Evolutionary conservation across 2,888 invertebrate species (phyloP), one percentile per base, ranked within the genome.

Genomic region (Parnassius smintheus): DNA sequence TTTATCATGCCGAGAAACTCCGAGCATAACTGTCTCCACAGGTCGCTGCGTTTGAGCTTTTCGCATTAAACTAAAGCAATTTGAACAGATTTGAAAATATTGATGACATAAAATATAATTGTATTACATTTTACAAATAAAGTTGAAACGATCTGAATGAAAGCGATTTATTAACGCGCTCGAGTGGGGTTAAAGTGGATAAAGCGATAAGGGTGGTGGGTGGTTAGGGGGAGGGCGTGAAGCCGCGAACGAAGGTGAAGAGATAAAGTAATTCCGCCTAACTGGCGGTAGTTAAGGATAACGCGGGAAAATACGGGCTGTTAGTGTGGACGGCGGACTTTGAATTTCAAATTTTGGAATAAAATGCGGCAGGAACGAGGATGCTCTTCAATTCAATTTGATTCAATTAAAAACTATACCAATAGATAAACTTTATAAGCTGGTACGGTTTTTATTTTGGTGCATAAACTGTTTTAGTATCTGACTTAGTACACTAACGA

Each of bases 221-320:
- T 61, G 48, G 64, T 52, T 51, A 60, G 57, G 51, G 65, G 59
- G 67, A 68, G 70, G 72, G 72, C 59, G 70, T 66, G 68, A 70
- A 68, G 68, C 77, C 51, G 35, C 54, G 54, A 41, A 52, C 71
- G 74, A 76, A 83, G 83, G 83, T 83, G 81, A 83, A 75, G 78
- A 83, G 80, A 85, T 86, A 76, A 78, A 77, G 76, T 72, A 82
- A 85, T 85, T 82, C 79, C 80, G 75, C 75, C 78, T 82, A 83
- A 83, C 82, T 77, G 75, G 71, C 75, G 74, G 75, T 74, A 81
- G 80, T 81, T 80, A 77, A 72, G 73, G 76, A 77, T 79, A 77
- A 78, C 75, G 71, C 75, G 72, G 68, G 72, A 78, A 84, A 81
- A 81, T 76, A 76, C 69, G 76, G 67, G 75, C 75, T 67, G 68